A percentile compares a stretch with the other conserved stretches of the same genome.
Evolutionary conservation across 2,888 invertebrate genomes (phyloP).

Genomic region (Galerucella calmariensis): DNA sequence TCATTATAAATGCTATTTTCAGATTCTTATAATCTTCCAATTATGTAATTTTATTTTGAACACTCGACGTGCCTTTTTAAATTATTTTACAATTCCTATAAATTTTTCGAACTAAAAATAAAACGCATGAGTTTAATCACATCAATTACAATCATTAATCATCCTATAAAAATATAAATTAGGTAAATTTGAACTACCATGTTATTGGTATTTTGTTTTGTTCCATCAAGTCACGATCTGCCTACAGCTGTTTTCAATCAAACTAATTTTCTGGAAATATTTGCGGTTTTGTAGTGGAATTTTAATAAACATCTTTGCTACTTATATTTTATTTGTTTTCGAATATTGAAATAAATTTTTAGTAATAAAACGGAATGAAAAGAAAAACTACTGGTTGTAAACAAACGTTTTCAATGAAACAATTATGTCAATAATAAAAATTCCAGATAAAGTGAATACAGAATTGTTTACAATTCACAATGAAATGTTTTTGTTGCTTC

Average conservation of each 20-base stretch:
- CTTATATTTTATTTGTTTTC: neutral
- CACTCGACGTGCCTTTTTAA: too few relatives aligned
- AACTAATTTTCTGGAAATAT: neutral
- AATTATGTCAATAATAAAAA: neutral
- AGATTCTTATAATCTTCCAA: too few relatives aligned
- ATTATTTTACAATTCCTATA: too few relatives aligned
- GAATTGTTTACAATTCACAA: neutral
- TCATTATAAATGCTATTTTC: too few relatives aligned
- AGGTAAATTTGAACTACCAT: neutral
- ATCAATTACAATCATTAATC: neutral
- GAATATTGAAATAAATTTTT: neutral
- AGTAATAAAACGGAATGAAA: too few relatives aligned
- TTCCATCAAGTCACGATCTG: neutral
- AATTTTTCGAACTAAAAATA: too few relatives aligned
- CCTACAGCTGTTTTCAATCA: neutral
- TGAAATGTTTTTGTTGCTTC: too few relatives aligned
- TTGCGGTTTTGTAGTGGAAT: neutral
- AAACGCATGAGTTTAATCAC: neutral
- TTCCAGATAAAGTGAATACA: neutral
- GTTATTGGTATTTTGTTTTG: neutral
- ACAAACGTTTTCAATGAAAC: neutral
- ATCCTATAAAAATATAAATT: neutral
- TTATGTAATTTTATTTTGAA: too few relatives aligned
- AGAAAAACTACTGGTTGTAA: neutral
- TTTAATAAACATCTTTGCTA: too few relatives aligned